Conservation (phyloP, 2,113 vertebrate species). For the western clawed frog (Xenopus tropicalis) region UCB_Xtro_10.0 CM004444.2:5950501-5951000, state of each 20-base stretch:
- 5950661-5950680: constrained; percentile 22
- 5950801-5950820: too few species aligned
- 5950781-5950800: neutral
- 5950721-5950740: neutral
- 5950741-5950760: constrained; percentile 1
- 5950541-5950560: neutral
- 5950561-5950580: neutral
- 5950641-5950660: constrained; percentile 16
- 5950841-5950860: too few species aligned
- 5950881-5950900: too few species aligned
- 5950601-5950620: neutral
- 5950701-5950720: neutral
- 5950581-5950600: neutral
- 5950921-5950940: too few species aligned
- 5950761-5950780: constrained; percentile 3
- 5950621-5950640: neutral
- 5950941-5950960: too few species aligned
- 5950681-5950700: constrained; percentile 6
- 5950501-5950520: too few species aligned
- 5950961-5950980: too few species aligned
- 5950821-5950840: too few species aligned
- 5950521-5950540: neutral
- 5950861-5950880: too few species aligned
- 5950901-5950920: too few species aligned
- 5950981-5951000: too few species aligned